Conservation (phyloP, 2,797 vertebrate species). For the Caiman crocodilus region DNA sequence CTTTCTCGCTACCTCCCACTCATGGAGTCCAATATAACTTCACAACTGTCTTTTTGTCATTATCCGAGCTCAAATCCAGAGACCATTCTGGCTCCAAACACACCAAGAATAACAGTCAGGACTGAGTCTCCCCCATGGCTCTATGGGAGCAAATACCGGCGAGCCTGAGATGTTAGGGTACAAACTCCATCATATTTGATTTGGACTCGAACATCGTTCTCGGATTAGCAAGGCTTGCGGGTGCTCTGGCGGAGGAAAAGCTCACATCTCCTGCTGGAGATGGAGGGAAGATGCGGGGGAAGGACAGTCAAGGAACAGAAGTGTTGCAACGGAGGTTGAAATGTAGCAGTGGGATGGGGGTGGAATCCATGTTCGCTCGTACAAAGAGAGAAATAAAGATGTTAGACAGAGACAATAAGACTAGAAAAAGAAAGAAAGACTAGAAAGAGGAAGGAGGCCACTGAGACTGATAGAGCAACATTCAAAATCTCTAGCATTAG, state of each 20-base stretch:
- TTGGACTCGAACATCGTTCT: too few species aligned
- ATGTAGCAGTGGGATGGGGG: not conserved
- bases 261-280: not conserved
- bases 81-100: not conserved
- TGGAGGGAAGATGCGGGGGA: not conserved
- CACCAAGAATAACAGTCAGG: not conserved
- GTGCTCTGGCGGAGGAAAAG: not conserved
- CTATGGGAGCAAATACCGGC: not conserved
- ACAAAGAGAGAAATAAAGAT: not conserved
- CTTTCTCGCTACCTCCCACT: not conserved
- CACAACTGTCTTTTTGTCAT: not conserved
- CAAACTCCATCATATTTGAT: not conserved
- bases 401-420: not conserved
- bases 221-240: not conserved
- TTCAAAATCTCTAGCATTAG: not conserved
- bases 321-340: not conserved
- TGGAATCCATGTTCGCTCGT: not conserved
- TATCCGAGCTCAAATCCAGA: not conserved
- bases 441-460: not conserved
- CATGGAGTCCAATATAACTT: not conserved
- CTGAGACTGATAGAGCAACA: too few species aligned
- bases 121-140: not conserved
- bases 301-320: not conserved
- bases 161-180: not conserved
- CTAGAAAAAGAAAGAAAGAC: not conserved